Conservation (phyloP, 53 echinoderm and acorn worm genomes). For the Henricia sp. region DNA sequence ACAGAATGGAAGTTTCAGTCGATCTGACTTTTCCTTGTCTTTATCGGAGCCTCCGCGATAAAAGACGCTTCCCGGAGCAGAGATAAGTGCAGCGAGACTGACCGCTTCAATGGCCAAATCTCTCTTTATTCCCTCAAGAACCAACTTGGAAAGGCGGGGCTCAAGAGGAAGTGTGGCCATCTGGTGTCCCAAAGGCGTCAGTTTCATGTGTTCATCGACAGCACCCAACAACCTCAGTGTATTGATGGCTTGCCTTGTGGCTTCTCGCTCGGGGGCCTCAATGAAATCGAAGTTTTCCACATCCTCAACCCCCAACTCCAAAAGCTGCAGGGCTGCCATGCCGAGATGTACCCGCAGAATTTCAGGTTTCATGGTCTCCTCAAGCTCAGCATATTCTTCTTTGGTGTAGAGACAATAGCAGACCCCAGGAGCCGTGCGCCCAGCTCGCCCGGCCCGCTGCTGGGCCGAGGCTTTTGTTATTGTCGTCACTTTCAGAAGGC, state of each 20-base stretch:
- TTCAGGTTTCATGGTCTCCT: constrained; percentile 60
- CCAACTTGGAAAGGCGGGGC: constrained; percentile 67
- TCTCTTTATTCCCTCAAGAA: constrained; percentile 50
- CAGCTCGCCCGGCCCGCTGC: constrained; percentile 68
- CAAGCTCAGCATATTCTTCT: constrained; percentile 48
- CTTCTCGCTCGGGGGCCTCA: constrained; percentile 55
- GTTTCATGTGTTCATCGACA: constrained; percentile 26
- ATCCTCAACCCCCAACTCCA: constrained; percentile 63
- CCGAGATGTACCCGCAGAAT: constrained; percentile 68
- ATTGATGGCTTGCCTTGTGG: constrained; percentile 50
- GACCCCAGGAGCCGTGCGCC: constrained; percentile 52
- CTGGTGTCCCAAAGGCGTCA: constrained; percentile 53
- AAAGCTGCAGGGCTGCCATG: constrained; percentile 70
- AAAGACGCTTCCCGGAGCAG: constrained; percentile 65
- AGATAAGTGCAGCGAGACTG: constrained; percentile 48
- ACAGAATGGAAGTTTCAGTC: constrained; percentile 55
- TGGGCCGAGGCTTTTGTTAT: constrained; percentile 63
- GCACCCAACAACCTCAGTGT: constrained; percentile 59
- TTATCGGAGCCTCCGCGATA: constrained; percentile 64
- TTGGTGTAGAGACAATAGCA: constrained; percentile 61
- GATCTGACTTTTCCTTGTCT: constrained; percentile 56
- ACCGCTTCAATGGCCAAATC: constrained; percentile 52
- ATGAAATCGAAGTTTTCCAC: constrained; percentile 70
- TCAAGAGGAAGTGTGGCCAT: constrained; percentile 61
- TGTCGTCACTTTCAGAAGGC: constrained; percentile 61